Percentiles rank a stretch among this genome's conserved stretches.
Evolutionary conservation across 2,797 vertebrate genomes (phyloP).

Genomic region (Cyprinella venusta): DNA sequence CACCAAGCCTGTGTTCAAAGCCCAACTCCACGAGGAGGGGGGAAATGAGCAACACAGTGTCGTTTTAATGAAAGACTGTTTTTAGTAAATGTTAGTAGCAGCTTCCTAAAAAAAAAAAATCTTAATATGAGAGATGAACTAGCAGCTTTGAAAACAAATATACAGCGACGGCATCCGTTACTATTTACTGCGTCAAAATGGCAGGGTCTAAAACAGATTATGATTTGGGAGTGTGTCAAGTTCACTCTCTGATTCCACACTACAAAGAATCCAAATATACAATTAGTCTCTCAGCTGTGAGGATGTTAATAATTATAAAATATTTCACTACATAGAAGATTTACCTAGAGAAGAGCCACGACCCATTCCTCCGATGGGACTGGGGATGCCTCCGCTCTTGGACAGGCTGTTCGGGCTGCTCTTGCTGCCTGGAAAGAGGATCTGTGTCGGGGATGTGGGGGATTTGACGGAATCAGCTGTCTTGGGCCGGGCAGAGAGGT

Average conservation of each 20-base stretch:
- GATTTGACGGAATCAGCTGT: conserved; percentile 86
- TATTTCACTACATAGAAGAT: not conserved
- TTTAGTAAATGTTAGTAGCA: conserved; percentile 61
- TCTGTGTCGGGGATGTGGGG: conserved; percentile 86
- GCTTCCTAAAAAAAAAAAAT: conserved; percentile 43
- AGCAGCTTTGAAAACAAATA: conserved; percentile 62
- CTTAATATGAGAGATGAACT: conserved; percentile 58
- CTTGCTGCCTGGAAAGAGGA: conserved; percentile 85
- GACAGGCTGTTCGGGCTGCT: conserved; percentile 82
- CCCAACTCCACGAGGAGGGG: conserved; percentile 45
- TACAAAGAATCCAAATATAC: conserved; percentile 41
- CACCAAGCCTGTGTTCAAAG: conserved; percentile 61
- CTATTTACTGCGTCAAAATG: conserved; percentile 38
- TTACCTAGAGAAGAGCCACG: conserved; percentile 89
- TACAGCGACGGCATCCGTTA: conserved; percentile 36
- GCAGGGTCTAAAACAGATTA: conserved; percentile 48
- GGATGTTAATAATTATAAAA: conserved; percentile 11
- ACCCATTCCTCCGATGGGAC: conserved; percentile 80
- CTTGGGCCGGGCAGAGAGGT: conserved; percentile 88
- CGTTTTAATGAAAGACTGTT: conserved; percentile 64
- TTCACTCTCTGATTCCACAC: conserved; percentile 30
- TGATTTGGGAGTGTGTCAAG: conserved; percentile 51
- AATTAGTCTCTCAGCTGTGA: not conserved
- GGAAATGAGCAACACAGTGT: conserved; percentile 60
- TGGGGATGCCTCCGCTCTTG: conserved; percentile 84